These are phyloP conservation scores for Castor canadensis DNA, from an alignment of 2,113 vertebrate genomes.

Conservation along the genomic window DNA sequence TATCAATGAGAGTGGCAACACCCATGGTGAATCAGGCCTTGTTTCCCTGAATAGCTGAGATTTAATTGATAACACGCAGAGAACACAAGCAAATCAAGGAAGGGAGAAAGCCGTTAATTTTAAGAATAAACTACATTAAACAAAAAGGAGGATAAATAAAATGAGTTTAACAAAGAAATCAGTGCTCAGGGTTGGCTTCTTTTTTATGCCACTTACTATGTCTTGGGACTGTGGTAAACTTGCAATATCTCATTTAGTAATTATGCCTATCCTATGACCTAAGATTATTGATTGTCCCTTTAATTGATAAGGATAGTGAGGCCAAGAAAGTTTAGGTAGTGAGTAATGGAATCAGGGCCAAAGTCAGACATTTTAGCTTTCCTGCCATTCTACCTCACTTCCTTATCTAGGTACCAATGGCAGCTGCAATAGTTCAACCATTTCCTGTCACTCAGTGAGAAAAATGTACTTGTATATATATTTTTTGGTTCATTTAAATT, in stretches of 20 bases:
- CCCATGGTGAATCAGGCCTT: neutral
- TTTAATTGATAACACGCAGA: slow-evolving; percentile 37
- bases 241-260: neutral
- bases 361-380: neutral
- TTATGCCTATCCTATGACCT: neutral
- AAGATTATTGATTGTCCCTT: neutral
- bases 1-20: neutral
- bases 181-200: neutral
- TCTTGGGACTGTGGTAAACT: neutral
- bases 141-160: neutral
- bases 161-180: neutral
- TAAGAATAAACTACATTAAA: slow-evolving; percentile 1
- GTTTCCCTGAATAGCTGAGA: slow-evolving; percentile 42
- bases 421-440: neutral
- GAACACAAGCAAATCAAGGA: slow-evolving; percentile 15
- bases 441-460: neutral
- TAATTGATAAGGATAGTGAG: neutral
- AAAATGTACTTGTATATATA: neutral
- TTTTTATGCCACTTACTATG: neutral
- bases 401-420: neutral
- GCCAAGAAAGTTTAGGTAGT: neutral
- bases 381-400: neutral
- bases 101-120: neutral
- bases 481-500: neutral
- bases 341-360: neutral